Base-by-base conservation (phyloP, 2,888 invertebrate species). In the Dicyrtomina minuta region DNA sequence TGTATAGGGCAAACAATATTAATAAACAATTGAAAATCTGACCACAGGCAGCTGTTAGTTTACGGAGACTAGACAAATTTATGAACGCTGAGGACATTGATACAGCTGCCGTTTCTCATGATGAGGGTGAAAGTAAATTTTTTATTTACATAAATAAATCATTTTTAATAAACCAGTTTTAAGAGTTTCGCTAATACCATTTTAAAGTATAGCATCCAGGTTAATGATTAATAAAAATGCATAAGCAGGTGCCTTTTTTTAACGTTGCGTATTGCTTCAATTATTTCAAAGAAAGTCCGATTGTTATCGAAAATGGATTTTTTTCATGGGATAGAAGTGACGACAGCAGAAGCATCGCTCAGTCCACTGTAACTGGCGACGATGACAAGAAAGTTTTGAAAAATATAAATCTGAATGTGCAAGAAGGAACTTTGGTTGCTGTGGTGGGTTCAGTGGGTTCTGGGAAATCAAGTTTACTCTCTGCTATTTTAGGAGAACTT, bases 371-470 rank as follows among this genome's bases (percentile, higher is more conserved):
- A n/a, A n/a, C n/a, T n/a, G n/a, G n/a, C n/a, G n/a, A n/a, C n/a
- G n/a, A n/a, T n/a, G n/a, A n/a, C n/a, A n/a, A n/a, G 46, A 12
- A 46, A 17, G 66, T 71, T 1, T 72, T 82, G 17, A 77, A 76
- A 53, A 78, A 81, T 51, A 81, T 83, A 22, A 81, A 81, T 68
- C 68, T 83, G 17, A 75, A 75, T 6, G 78, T 83, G 0, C 74
- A 78, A 27, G 74, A 69, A 61, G 73, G 73, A 8, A 85, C 87
- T 6, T 83, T 95, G 46, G 88, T 90, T 13, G 68, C 66, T 13
- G 87, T 84, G 53, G 84, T 85, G 43, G 85, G 85, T 10, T 78
- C 79, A n/a, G 84, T 85, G 12, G n/a, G n/a, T n/a, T n/a, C n/a
- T n/a, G n/a, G n/a, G n/a, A n/a, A n/a, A n/a, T n/a, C n/a, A n/a